Evolutionary conservation across 2,888 invertebrate species (phyloP), one percentile per base, ranked within the genome.

Genomic region (Drosophila colorata): DNA sequence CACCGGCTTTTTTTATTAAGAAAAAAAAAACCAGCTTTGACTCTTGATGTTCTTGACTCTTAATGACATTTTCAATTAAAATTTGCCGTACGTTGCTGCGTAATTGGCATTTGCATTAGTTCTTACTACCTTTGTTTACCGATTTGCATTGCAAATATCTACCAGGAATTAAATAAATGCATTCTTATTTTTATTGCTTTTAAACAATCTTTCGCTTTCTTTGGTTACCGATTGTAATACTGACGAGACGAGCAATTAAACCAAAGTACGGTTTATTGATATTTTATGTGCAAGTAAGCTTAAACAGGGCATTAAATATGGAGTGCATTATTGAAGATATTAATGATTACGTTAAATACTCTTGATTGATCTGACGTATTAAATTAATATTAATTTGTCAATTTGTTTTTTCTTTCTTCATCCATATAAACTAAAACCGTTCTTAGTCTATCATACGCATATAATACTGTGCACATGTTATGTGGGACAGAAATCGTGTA

Each of bases 1-100:
- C 51, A 25, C 14, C n/a, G 52, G 20, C 72, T 43, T 60, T 74
- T 73, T 73, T 31, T 31, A 11, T 56, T 51, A 11, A 52, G 78
- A 74, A 78, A 74, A 78, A 8, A 56, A 20, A 73, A 77, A 77
- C 78, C 33, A 16, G 67, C 33, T 49, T 58, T 46, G 6, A 25
- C 16, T 14, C 25, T 11, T 11, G 31, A 11, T 11, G 28, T n/a
- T 20, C 5, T 43, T 67, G 25, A 44, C 18, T 11, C 8, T n/a
- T 20, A 4, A 38, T 67, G 25, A 44, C 18, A 59, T 53, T 48
- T 48, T 59, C 52, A 60, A 72, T 76, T 57, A 60, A 57, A 31
- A 64, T 28, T 31, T 38, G 40, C 14, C 7, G 46, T 52, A 66
- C 73, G 77, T 65, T 65, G 56, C 60, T 56, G 69, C 55, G 61